Evolutionary conservation across 2,888 invertebrate genomes (phyloP).

Genomic region (Listrodromus nycthemerus): DNA sequence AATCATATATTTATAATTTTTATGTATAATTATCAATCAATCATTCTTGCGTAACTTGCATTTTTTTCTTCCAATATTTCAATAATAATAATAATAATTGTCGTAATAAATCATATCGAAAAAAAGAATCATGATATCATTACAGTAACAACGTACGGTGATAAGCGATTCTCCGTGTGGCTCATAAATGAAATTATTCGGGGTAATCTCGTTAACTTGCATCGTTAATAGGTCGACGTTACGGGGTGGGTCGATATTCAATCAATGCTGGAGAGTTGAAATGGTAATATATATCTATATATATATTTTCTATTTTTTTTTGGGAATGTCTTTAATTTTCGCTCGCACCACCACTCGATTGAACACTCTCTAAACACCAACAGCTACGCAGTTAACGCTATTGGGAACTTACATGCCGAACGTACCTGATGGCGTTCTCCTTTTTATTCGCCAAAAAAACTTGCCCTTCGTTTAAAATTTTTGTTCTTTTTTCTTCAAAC

Average conservation of each 20-base stretch:
- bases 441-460: constrained; percentile 56
- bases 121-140: constrained; percentile 74
- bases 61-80: constrained; percentile 72
- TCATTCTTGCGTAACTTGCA: constrained; percentile 73
- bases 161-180: constrained; percentile 57
- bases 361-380: constrained; percentile 59
- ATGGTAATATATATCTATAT: constrained; percentile 18
- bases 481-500: background rate
- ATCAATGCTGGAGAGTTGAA: constrained; percentile 40
- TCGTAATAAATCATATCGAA: constrained; percentile 72
- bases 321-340: constrained; percentile 66
- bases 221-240: constrained; percentile 44
- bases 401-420: constrained; percentile 48
- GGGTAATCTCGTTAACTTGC: constrained; percentile 53
- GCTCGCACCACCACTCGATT: constrained; percentile 53
- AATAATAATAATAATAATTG: constrained; percentile 71
- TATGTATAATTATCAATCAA: constrained; percentile 79
- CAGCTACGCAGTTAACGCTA: constrained; percentile 59
- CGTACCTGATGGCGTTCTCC: constrained; percentile 39
- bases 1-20: constrained; percentile 73
- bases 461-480: constrained; percentile 28
- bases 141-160: constrained; percentile 75
- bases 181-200: constrained; percentile 52
- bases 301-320: constrained; percentile 3
- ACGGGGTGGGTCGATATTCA: constrained; percentile 31